A percentile compares a stretch with the other conserved stretches of the same genome.
Evolutionary conservation across 2,113 vertebrate species (phyloP).

Genomic region (Pteruthius melanotis): DNA sequence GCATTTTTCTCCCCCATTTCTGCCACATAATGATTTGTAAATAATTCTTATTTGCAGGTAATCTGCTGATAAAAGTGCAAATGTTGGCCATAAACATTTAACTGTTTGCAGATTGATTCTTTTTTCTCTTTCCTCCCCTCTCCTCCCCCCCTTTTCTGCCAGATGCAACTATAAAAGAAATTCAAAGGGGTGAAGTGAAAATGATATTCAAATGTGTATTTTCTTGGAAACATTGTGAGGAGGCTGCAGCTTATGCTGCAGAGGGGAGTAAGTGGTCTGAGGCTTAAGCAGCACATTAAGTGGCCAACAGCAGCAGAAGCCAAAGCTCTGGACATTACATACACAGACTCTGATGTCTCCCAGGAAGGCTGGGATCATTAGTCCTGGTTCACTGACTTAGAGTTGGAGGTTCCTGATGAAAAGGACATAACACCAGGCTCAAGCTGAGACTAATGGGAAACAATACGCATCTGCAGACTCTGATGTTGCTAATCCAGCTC

Average conservation of each 20-base stretch:
- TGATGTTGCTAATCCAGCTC: constrained; percentile 66
- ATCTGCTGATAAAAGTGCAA: background rate
- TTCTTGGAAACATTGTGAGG: constrained; percentile 1
- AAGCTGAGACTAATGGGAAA: constrained; percentile 67
- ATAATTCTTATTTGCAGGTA: background rate
- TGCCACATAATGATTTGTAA: background rate
- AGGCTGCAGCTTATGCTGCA: background rate
- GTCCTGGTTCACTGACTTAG: constrained; percentile 63
- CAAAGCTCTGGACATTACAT: constrained; percentile 26
- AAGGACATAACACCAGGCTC: constrained; percentile 60
- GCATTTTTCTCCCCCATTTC: background rate
- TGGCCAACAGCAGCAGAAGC: constrained; percentile 10
- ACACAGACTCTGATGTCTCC: constrained; percentile 41
- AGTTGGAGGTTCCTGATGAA: constrained; percentile 58
- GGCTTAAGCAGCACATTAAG: constrained; percentile 43
- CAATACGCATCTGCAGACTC: constrained; percentile 66
- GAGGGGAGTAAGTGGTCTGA: constrained; percentile 15
- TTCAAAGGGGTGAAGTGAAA: background rate
- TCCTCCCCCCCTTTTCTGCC: background rate
- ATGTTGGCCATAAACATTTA: background rate
- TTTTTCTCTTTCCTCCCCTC: background rate
- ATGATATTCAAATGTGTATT: constrained; percentile 1
- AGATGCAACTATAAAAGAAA: background rate
- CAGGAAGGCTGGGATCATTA: constrained; percentile 68
- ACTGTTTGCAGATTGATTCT: background rate